A percentile compares a stretch with the other conserved stretches of the same genome.
Conservation (phyloP, 2,113 vertebrate species). For the Echinops telfairi region DNA sequence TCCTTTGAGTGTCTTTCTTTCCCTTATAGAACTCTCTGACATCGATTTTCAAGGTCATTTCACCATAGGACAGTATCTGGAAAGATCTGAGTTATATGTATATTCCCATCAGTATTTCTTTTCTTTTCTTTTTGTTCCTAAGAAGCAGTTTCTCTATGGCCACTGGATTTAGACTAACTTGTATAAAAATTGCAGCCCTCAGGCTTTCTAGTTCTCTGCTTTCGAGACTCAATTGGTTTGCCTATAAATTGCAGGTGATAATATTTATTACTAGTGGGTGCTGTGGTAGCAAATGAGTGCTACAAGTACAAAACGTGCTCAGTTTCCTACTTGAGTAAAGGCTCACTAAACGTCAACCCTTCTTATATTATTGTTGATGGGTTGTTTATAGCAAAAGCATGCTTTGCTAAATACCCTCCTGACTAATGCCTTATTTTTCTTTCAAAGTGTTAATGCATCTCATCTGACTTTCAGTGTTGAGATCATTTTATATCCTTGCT, state of each 20-base stretch:
- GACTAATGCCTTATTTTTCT: not conserved
- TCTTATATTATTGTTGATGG: not conserved
- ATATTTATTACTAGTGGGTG: constrained; percentile 16
- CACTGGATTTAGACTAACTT: not conserved
- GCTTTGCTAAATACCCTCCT: not conserved
- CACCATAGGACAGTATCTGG: not conserved
- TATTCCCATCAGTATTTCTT: not conserved
- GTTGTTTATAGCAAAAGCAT: not conserved
- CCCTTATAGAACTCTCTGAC: not conserved
- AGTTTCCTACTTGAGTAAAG: not conserved
- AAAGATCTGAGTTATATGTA: not conserved
- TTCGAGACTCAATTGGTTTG: not conserved
- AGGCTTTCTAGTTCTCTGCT: not conserved
- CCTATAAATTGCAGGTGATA: constrained; percentile 5
- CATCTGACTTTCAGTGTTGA: not conserved
- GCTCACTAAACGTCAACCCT: not conserved
- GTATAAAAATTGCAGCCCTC: not conserved
- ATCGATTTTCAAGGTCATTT: not conserved
- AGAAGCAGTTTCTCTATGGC: not conserved
- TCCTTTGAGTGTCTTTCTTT: not conserved
- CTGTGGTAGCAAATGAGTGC: not conserved
- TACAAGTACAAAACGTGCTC: not conserved
- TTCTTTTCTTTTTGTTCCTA: not conserved
- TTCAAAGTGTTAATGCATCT: not conserved
- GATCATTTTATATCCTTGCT: not conserved